Evolutionary conservation across 37 sponge, comb jelly and placozoan genomes (phyloP).

Genomic region (Halisarca cf. caerulea): DNA sequence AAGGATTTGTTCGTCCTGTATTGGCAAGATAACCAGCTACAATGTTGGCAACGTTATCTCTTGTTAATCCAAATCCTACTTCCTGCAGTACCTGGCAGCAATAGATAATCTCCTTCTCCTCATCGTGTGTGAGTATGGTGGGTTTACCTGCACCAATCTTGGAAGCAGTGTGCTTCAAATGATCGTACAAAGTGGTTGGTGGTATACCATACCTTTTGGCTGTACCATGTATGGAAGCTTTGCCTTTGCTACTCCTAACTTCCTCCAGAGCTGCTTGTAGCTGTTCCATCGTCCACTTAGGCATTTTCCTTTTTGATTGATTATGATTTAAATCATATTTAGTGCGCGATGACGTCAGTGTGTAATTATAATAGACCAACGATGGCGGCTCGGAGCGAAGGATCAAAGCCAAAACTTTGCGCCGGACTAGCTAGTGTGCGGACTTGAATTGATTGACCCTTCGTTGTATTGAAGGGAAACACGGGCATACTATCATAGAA

Average conservation of each 20-base stretch:
- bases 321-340: too few relatives aligned
- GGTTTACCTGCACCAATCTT: slow-evolving; percentile 40
- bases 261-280: neutral
- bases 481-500: too few relatives aligned
- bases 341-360: too few relatives aligned
- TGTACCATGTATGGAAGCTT: neutral
- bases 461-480: too few relatives aligned
- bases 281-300: neutral
- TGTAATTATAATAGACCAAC: too few relatives aligned
- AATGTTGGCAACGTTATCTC: slow-evolving; percentile 37
- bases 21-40: slow-evolving; percentile 40
- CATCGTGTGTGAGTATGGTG: slow-evolving; percentile 23
- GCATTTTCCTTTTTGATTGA: too few relatives aligned
- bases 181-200: slow-evolving; percentile 29
- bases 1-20: slow-evolving; percentile 23
- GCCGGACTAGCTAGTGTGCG: too few relatives aligned
- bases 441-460: too few relatives aligned
- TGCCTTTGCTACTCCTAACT: neutral
- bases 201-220: slow-evolving; percentile 39
- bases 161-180: neutral
- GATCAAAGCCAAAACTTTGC: too few relatives aligned
- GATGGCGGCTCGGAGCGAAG: too few relatives aligned
- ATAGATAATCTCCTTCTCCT: slow-evolving; percentile 47
- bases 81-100: slow-evolving; percentile 43
- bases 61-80: slow-evolving; percentile 55